Evolutionary conservation across 2,888 invertebrate genomes (phyloP), one percentile per base, ranked within the genome.

Genomic region (Hypsopygia costalis): DNA sequence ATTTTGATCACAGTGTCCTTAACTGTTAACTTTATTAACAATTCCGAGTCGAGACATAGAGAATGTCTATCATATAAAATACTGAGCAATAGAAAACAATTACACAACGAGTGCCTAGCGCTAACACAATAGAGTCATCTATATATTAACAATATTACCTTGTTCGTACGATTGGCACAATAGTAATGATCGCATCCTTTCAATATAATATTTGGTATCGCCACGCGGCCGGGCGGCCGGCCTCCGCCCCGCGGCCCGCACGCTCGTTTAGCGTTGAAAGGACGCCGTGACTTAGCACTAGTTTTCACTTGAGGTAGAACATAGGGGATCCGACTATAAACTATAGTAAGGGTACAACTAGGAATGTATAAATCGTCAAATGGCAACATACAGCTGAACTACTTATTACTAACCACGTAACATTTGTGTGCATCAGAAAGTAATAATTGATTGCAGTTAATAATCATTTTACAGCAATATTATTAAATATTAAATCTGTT

Each of bases 1-100:
- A 88, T 87, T 87, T 87, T 81, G 83, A 88, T 88, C 87, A 88
- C 88, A 88, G 87, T 85, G 76, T 79, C 69, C 82, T 86, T 87
- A 81, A 86, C 83, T 86, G 83, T 87, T 82, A 86, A 85, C 69
- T 72, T 79, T 81, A 86, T 87, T 85, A 75, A 87, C 85, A 86
- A 86, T 81, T 82, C 81, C 82, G 73, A 80, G 76, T 78, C 69
- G 70, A 66, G 74, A 72, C 74, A 61, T 67, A 52, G 60, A 65
- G 51, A 65, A 72, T 72, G 68, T 75, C 81, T 72, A 74, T 69
- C 46, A 69, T 73, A 83, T 85, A 83, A 85, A 86, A 87, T 86
- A 86, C 81, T 86, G 86, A 86, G 86, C 83, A 86, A 86, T 86
- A 81, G 69, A 85, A 82, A 86, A 87, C 85, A 83, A 78, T 80